Evolutionary conservation across 2,797 vertebrate species (phyloP), one percentile per base, ranked within the genome.

Genomic region (Varecia variegata): DNA sequence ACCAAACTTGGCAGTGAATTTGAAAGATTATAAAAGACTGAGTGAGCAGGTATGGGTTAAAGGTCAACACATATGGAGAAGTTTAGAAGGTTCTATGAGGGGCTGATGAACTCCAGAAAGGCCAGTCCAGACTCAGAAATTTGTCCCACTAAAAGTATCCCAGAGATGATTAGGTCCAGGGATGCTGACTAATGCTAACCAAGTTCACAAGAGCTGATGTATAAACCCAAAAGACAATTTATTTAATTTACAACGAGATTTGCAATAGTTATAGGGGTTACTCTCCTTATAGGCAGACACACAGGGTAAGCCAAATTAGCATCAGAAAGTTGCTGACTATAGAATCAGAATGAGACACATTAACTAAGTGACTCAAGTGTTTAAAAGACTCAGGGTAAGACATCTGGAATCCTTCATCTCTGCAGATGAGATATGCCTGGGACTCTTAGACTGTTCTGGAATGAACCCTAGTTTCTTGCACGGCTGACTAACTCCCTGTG

Each of bases 221-320:
- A 52, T 38, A 74, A 92, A 94, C 30, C 56, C 45, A 65, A 43
- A 45, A 9, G 40, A 25, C 38, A 89, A 88, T 30, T 88, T 81
- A 81, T n/a, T 84, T 88, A 43, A 67, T 94, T 94, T 94, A 70
- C 18, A 47, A 15, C 67, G 40, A 77, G 67, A 50, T 77, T 91
- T 96, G 50, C 23, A 85, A 80, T 12, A 67, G 14, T 82, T 90
- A n/a, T 0, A 52, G 4, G 38, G 1, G 32, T 20, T 40, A 56
- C 45, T 67, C 20, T 80, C 18, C 52, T 74, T 58, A 35, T 0
- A 65, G 45, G 30, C 17, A 58, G 81, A 62, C n/a, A 21, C 14
- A 77, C 35, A 25, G 21, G 6, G n/a, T 80, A 56, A 52, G 83
- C 20, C 77, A 76, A 56, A 76, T 40, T 81, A 60, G 76, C 67